phyloP scores from a whole-genome alignment of 2,797 vertebrate genomes.

The Notolabrus celidotus region DNA sequence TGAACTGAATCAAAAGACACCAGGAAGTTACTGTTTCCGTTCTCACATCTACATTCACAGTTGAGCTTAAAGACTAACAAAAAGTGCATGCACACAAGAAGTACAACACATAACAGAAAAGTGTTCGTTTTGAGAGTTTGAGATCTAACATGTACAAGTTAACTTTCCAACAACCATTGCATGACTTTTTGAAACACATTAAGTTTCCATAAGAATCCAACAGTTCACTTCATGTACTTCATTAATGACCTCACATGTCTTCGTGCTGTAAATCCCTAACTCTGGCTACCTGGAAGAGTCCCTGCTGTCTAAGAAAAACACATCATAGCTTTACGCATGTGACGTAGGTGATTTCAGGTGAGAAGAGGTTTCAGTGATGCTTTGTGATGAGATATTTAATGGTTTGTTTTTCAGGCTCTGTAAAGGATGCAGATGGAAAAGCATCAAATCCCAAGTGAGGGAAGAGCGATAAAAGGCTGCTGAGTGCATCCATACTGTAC shows the following conservation, averaged over 20 bases:
- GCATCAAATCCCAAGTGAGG: constrained; percentile 7
- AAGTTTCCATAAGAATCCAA: not conserved
- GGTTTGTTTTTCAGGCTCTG: constrained; percentile 4
- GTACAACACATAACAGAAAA: not conserved
- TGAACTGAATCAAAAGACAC: too few species aligned
- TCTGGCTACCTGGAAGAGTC: not conserved
- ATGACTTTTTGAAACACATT: not conserved
- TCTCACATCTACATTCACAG: too few species aligned
- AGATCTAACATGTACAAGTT: not conserved
- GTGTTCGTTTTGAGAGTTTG: not conserved
- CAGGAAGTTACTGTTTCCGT: not conserved
- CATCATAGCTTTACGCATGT: not conserved
- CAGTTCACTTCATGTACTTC: not conserved
- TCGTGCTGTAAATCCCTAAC: not conserved
- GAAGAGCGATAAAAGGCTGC: constrained; percentile 28
- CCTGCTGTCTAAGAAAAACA: not conserved
- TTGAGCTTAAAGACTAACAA: too few species aligned
- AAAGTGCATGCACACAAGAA: not conserved
- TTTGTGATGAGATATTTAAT: not conserved
- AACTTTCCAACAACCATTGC: not conserved
- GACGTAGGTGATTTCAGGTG: constrained; percentile 1
- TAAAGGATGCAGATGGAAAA: not conserved
- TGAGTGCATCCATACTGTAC: constrained; percentile 7
- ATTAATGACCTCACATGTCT: not conserved
- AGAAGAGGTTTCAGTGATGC: not conserved